A percentile compares a stretch with the other conserved stretches of the same genome.
phyloP scores from a whole-genome alignment of 2,797 vertebrate genomes.

The Leptatherina wallacei region DNA sequence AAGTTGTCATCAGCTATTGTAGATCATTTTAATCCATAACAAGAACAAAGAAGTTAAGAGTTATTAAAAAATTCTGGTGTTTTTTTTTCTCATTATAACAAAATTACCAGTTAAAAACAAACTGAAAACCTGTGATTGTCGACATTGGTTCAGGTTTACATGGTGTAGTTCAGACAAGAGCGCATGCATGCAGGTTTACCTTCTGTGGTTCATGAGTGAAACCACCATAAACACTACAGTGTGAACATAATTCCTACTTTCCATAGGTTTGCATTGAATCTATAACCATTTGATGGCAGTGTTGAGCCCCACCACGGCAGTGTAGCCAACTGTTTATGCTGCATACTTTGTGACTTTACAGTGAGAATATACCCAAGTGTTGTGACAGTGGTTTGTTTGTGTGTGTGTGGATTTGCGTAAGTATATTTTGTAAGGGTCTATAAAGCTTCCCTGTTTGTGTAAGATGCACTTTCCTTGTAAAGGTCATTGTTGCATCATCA shows the following conservation, averaged over 20 bases:
- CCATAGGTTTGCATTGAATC: constrained; percentile 22
- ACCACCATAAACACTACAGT: neutral
- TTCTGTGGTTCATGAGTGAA: neutral
- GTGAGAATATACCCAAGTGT: neutral
- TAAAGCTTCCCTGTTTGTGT: neutral
- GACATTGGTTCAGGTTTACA: too few relatives aligned
- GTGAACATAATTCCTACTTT: constrained; percentile 9
- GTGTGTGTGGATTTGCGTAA: neutral
- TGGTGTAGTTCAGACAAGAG: too few relatives aligned
- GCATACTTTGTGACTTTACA: neutral
- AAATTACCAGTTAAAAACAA: neutral
- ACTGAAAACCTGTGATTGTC: neutral
- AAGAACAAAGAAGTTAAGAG: neutral
- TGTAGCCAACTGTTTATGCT: constrained; percentile 17
- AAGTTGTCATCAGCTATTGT: neutral
- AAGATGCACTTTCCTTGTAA: neutral
- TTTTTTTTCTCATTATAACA: neutral
- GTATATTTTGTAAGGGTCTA: neutral
- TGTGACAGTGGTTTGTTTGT: neutral
- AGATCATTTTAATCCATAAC: neutral
- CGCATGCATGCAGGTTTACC: neutral
- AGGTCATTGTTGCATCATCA: neutral
- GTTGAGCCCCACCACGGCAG: constrained; percentile 63
- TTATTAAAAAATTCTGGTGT: neutral
- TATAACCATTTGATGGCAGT: constrained; percentile 76